Conservation (phyloP, 2,797 vertebrate species). For the Siniperca scherzeri region DNA sequence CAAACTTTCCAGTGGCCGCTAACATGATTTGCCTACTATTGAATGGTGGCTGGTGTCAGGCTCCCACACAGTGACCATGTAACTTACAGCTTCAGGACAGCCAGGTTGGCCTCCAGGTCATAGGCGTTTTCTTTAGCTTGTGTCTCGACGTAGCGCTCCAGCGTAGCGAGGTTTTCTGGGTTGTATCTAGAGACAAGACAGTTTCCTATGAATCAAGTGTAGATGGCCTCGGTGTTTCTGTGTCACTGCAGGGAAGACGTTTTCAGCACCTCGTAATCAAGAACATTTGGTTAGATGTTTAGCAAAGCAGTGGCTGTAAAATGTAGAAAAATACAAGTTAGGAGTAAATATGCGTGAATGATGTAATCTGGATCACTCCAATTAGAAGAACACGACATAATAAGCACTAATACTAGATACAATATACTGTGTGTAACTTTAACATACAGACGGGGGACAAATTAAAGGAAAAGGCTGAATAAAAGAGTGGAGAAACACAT, state of each 20-base stretch:
- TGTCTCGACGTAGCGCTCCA: slow-evolving; percentile 94
- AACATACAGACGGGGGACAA: no score
- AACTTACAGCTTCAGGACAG: slow-evolving; percentile 92
- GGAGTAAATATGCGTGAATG: not conserved
- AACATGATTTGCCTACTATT: no score
- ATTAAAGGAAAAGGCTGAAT: no score
- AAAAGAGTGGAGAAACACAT: no score
- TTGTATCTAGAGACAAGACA: slow-evolving; percentile 87
- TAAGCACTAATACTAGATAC: not conserved
- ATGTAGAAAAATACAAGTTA: not conserved
- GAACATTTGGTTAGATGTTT: not conserved
- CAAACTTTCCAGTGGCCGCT: no score
- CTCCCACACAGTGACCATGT: not conserved
- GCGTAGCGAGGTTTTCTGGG: slow-evolving; percentile 91
- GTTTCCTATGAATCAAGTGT: not conserved
- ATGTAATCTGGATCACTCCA: not conserved
- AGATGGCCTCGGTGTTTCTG: not conserved
- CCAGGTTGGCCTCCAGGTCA: slow-evolving; percentile 94
- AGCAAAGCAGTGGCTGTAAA: not conserved
- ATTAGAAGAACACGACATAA: not conserved
- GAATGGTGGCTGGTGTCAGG: not conserved
- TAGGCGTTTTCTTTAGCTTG: slow-evolving; percentile 94
- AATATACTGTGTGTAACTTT: no score
- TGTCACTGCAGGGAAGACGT: no score
- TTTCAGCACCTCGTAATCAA: no score